Base-by-base conservation (phyloP, 2,888 invertebrate species). In the Meloe dianella region DNA sequence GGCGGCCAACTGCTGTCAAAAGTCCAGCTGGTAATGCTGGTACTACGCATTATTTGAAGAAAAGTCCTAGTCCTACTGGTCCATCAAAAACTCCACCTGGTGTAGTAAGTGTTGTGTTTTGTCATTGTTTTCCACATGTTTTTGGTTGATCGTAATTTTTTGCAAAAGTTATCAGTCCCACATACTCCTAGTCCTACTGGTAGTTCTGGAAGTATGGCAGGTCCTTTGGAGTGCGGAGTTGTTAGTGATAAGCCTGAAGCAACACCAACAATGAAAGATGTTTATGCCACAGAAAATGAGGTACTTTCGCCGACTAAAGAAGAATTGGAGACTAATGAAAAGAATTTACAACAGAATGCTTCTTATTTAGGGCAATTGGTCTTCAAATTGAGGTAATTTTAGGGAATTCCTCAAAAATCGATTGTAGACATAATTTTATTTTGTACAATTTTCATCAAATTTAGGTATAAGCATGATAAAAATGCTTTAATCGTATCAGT, bases 401-500 rank as follows among this genome's bases (percentile, higher is more conserved):
- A 20, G 20, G 1, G 1, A 10, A 38, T 17, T 20, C 9, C 6
- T 30, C 22, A 29, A 61, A 20, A 3, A 41, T 63, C n/a, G 17
- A 62, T 27, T 8, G 14, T 27, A 4, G 5, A 41, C 14, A n/a
- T 61, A 22, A 35, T 58, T 47, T 54, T 20, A 54, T 60, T 66
- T 68, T 66, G 81, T 2, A 20, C n/a, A n/a, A n/a, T n/a, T n/a
- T n/a, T n/a, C n/a, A n/a, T n/a, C n/a, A 6, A n/a, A 41, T 17
- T 17, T 79, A 93, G 94, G 71, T 97, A 96, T 85, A 91, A 95
- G 78, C 90, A 90, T 72, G 96, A 96, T 81, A 94, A 96, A 81
- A 94, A 91, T 77, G 95, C 96, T 0, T 86, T 98, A 76, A 92
- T 95, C 76, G 96, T 98, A 22, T 96, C 94, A 0, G 95, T 98